Evolutionary conservation across 2,797 vertebrate species (phyloP).

Genomic region (Pipistrellus kuhlii): DNA sequence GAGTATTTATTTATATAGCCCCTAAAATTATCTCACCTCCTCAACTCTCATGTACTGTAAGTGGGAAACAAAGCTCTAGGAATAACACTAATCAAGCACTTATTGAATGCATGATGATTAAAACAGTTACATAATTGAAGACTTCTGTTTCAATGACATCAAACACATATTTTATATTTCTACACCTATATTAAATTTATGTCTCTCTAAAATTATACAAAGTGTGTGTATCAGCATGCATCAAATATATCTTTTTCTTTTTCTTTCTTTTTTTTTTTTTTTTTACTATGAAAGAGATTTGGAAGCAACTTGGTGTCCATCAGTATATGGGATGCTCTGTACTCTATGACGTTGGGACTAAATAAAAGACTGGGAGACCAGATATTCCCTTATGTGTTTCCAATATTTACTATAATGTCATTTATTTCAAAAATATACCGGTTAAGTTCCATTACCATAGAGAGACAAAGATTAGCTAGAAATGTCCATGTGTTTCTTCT

Average conservation of each 20-base stretch:
- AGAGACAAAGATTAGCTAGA: background rate
- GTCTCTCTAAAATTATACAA: background rate
- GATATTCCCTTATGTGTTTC: background rate
- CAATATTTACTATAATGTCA: background rate
- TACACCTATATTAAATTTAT: background rate
- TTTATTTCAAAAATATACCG: slow-evolving; percentile 24
- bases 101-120: background rate
- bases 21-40: background rate
- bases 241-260: background rate
- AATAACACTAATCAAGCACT: background rate
- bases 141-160: background rate
- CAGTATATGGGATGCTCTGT: background rate
- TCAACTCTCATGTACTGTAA: background rate
- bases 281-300: background rate
- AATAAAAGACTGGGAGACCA: background rate
- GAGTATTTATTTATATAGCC: background rate
- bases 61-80: background rate
- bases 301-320: background rate
- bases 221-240: background rate
- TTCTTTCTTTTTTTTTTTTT: slow-evolving; percentile 31
- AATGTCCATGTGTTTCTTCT: background rate
- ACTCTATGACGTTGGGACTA: background rate
- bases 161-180: background rate
- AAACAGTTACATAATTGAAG: background rate
- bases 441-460: background rate